Base-by-base conservation (phyloP, 1,140 invertebrate species). In the Telenomus remus region DNA sequence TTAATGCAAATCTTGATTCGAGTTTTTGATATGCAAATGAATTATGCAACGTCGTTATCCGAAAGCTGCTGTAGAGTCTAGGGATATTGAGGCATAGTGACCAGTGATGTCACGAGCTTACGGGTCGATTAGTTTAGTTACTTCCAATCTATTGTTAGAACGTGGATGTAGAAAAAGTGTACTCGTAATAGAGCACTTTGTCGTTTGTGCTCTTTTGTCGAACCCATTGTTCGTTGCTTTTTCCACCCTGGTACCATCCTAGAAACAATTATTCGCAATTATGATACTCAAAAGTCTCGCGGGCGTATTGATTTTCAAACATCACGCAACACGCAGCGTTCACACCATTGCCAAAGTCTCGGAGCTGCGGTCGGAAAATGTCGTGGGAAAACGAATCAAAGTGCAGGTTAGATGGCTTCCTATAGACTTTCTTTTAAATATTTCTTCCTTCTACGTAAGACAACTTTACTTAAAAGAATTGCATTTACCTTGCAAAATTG, bases 391-490 rank as follows among this genome's bases (percentile, higher is more conserved):
- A 76, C 68, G 44, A 48, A 39, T 79, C 11, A 82, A 82, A 83
- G 79, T 87, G 64, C 82, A 87, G 85, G 85, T 87, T 85, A 84
- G 85, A 12, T 27, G 53, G 46, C 34, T 10, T 49, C 42, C 50
- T 27, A 16, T 64, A n/a, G 56, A 27, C n/a, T 33, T 49, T 57
- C 55, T 43, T 35, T 0, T 16, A 10, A 39, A 47, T 59, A 19
- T 50, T 51, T n/a, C n/a, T n/a, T n/a, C n/a, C n/a, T n/a, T n/a
- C n/a, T n/a, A n/a, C n/a, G n/a, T n/a, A n/a, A n/a, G n/a, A n/a
- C n/a, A n/a, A n/a, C n/a, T n/a, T n/a, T n/a, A n/a, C n/a, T n/a
- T n/a, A n/a, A n/a, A n/a, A n/a, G n/a, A n/a, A n/a, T n/a, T n/a
- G n/a, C n/a, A n/a, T n/a, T n/a, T n/a, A n/a, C n/a, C n/a, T n/a